Percentiles rank a stretch among this genome's conserved stretches.
Conservation (phyloP, 2,113 vertebrate species). For the Prunella himalayana region DNA sequence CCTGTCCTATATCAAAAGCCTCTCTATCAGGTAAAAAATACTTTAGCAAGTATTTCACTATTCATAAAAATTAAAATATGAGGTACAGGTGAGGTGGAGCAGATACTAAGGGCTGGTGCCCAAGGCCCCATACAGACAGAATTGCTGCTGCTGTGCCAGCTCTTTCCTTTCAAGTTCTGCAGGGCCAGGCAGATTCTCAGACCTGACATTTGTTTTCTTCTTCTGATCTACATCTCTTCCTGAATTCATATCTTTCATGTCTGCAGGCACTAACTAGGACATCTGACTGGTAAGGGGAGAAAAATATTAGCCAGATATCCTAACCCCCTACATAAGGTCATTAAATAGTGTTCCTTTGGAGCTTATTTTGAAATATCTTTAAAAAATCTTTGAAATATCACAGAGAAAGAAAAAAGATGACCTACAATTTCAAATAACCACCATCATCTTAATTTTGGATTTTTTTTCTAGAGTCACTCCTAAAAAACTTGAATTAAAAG, state of each 20-base stretch:
- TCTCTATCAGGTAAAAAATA: not conserved
- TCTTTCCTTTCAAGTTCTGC: not conserved
- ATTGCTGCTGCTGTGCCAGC: not conserved
- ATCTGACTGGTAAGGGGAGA: not conserved
- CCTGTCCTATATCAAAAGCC: not conserved
- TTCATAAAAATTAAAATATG: not conserved
- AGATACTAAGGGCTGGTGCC: not conserved
- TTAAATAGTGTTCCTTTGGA: not conserved
- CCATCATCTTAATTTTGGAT: not conserved
- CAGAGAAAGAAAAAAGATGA: not conserved
- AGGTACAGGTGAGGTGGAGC: not conserved
- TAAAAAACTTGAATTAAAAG: not conserved
- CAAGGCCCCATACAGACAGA: not conserved
- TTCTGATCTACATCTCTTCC: not conserved
- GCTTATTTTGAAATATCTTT: not conserved
- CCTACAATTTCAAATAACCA: not conserved
- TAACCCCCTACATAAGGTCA: fast-evolving
- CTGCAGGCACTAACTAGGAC: not conserved
- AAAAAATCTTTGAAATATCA: not conserved
- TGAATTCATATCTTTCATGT: not conserved
- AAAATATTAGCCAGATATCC: not conserved
- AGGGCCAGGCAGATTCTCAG: not conserved
- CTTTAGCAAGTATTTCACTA: not conserved
- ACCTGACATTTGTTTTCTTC: not conserved
- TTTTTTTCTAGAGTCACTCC: not conserved